Conservation (phyloP, 2,797 vertebrate species). For the Fundulus diaphanus region DNA sequence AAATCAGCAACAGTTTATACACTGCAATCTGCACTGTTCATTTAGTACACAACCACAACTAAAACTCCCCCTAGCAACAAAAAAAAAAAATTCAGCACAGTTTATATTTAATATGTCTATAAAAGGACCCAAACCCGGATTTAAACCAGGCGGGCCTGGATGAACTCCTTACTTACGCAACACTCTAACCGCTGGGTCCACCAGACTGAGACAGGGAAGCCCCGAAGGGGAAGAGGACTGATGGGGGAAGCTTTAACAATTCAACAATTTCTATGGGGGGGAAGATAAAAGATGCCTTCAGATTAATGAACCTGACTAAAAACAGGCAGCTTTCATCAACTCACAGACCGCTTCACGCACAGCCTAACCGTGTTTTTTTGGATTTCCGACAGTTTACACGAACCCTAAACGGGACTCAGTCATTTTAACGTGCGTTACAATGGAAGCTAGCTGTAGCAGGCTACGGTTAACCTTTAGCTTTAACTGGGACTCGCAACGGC, state of each 20-base stretch:
- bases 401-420: constrained; percentile 2
- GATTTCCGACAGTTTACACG: background rate
- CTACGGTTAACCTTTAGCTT: background rate
- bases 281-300: constrained; percentile 76
- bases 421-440: constrained; percentile 1
- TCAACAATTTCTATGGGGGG: constrained; percentile 80
- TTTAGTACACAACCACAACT: background rate
- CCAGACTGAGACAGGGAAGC: constrained; percentile 79
- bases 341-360: constrained; percentile 24
- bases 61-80: background rate
- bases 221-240: constrained; percentile 77
- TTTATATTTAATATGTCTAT: constrained; percentile 16
- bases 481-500: background rate
- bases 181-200: constrained; percentile 74
- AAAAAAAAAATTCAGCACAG: constrained; percentile 12
- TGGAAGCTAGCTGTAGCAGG: background rate
- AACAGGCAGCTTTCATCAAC: constrained; percentile 44
- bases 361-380: constrained; percentile 10
- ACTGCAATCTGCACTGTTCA: background rate
- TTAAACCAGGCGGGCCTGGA: constrained; percentile 59
- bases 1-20: background rate
- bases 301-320: constrained; percentile 55
- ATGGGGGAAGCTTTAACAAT: constrained; percentile 79
- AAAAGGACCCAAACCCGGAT: constrained; percentile 49
- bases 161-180: constrained; percentile 78